Evolutionary conservation across 2,113 vertebrate genomes (phyloP).

Genomic region (Perccottus glenii): DNA sequence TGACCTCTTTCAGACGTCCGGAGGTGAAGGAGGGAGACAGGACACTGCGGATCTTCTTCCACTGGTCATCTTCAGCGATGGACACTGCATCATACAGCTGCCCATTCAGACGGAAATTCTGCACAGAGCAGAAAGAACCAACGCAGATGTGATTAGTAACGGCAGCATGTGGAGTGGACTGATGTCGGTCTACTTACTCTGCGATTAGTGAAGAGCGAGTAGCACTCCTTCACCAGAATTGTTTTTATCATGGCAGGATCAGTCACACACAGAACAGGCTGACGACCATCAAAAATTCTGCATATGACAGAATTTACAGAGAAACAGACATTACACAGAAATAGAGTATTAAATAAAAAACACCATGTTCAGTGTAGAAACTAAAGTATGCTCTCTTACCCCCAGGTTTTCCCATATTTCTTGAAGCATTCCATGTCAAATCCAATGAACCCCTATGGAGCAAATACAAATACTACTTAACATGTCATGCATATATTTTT

Average conservation of each 20-base stretch:
- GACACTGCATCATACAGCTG: constrained; percentile 50
- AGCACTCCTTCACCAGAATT: constrained; percentile 79
- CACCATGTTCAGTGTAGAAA: not conserved
- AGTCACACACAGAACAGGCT: constrained; percentile 68
- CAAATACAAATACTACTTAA: constrained; percentile 4
- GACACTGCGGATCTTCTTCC: constrained; percentile 82
- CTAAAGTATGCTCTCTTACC: constrained; percentile 66
- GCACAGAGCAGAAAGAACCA: not conserved
- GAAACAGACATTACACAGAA: not conserved
- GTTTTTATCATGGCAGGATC: constrained; percentile 72
- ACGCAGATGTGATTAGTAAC: too few species aligned
- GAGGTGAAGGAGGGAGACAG: constrained; percentile 88
- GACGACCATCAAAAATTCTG: constrained; percentile 76
- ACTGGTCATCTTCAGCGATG: constrained; percentile 80
- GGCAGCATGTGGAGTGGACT: not conserved
- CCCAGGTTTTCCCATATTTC: constrained; percentile 82
- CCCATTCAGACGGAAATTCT: constrained; percentile 70
- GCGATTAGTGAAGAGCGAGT: constrained; percentile 71
- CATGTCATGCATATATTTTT: too few species aligned
- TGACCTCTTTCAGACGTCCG: constrained; percentile 87
- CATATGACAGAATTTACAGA: not conserved
- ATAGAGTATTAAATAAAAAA: not conserved
- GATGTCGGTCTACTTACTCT: constrained; percentile 42
- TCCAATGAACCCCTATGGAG: constrained; percentile 57
- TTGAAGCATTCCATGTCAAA: constrained; percentile 77